phyloP scores from a whole-genome alignment of 1,140 invertebrate species.

The Caenorhabditis latens region DNA sequence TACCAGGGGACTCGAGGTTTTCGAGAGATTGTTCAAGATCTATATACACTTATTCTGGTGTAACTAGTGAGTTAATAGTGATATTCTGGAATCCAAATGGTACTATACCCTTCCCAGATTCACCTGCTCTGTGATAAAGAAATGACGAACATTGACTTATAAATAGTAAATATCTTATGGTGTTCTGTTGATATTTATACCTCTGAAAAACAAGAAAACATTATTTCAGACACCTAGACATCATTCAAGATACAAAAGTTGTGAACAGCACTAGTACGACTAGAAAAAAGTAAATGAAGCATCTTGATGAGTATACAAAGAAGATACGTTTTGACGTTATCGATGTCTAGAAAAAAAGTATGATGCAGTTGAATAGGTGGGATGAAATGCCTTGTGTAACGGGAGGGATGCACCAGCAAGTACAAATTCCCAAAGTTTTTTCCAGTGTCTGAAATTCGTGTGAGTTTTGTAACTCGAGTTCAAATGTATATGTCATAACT shows the following conservation, averaged over 20 bases:
- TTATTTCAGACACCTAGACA: slow-evolving; percentile 18
- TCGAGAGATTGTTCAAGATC: not conserved
- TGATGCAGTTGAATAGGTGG: not conserved
- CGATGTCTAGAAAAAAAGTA: not conserved
- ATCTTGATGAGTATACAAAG: not conserved
- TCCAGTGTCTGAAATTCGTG: too few species aligned
- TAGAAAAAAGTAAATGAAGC: slow-evolving; percentile 14
- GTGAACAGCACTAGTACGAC: slow-evolving; percentile 16
- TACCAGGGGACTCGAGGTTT: not conserved
- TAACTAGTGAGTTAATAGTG: too few species aligned
- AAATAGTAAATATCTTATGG: not conserved
- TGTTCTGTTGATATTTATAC: slow-evolving; percentile 2
- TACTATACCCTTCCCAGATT: too few species aligned
- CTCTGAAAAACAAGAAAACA: not conserved
- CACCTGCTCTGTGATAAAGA: not conserved
- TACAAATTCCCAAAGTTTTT: too few species aligned
- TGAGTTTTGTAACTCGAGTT: too few species aligned
- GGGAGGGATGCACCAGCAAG: too few species aligned
- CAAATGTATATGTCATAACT: too few species aligned
- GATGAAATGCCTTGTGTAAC: too few species aligned
- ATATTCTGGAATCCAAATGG: too few species aligned
- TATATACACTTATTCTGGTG: too few species aligned
- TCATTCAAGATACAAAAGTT: not conserved
- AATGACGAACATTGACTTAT: not conserved
- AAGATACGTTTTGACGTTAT: slow-evolving; percentile 32